Conservation (phyloP, 2,888 invertebrate species). For the Diaphora mendica region DNA sequence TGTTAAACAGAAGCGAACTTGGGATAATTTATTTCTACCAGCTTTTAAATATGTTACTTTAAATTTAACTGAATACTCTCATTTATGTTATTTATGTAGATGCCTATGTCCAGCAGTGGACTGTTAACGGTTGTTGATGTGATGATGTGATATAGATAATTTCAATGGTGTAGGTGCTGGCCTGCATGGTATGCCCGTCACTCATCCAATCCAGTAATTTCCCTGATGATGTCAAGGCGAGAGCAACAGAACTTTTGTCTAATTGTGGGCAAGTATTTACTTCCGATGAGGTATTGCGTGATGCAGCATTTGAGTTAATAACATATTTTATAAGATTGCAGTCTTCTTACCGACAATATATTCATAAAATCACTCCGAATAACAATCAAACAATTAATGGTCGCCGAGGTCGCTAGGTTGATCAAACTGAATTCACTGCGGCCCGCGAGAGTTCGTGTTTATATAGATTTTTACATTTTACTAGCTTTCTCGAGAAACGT, state of each 20-base stretch:
- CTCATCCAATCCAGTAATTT: conserved; percentile 90
- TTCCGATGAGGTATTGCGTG: background rate
- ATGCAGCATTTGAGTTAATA: background rate
- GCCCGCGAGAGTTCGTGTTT: no score
- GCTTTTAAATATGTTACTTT: background rate
- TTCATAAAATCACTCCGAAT: background rate
- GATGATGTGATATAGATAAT: background rate
- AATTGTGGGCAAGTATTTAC: conserved; percentile 86
- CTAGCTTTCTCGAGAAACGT: no score
- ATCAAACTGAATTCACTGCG: no score
- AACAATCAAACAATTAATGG: no score
- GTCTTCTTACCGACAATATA: no score
- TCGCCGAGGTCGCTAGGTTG: no score
- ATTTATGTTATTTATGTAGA: no score
- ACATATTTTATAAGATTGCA: background rate
- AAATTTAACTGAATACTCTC: background rate
- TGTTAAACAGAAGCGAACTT: no score
- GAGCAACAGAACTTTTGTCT: conserved; percentile 88
- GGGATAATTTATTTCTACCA: no score
- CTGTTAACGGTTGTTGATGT: no score
- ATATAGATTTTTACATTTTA: no score
- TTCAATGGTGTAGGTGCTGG: conserved; percentile 88
- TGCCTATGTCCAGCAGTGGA: no score
- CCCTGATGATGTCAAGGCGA: conserved; percentile 93
- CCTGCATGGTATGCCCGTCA: conserved; percentile 91